These are phyloP conservation scores for Vannuccia rotundouncinata DNA, from an alignment of 2,888 invertebrate genomes.

Conservation along the genomic window DNA sequence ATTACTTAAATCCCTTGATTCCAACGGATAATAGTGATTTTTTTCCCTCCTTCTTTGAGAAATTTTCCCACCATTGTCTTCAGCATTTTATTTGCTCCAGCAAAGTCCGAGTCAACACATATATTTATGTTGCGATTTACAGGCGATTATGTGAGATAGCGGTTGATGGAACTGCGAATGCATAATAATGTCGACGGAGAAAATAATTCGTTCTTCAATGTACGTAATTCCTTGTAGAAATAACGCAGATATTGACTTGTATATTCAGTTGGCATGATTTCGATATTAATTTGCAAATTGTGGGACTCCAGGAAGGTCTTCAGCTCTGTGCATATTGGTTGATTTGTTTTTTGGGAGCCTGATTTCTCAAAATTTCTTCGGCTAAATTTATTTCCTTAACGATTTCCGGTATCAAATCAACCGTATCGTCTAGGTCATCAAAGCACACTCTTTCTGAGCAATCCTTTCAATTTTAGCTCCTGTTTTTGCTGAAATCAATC, in stretches of 20 bases:
- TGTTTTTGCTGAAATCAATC: not conserved
- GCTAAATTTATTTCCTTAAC: not conserved
- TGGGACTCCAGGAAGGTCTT: not conserved
- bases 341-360: no score
- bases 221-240: not conserved
- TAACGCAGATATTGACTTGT: not conserved
- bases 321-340: no score
- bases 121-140: not conserved
- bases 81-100: not conserved
- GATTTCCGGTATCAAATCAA: not conserved
- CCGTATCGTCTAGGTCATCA: not conserved
- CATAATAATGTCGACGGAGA: not conserved
- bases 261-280: not conserved
- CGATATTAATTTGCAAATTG: not conserved
- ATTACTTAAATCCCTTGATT: not conserved
- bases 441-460: not conserved
- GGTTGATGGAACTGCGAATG: not conserved
- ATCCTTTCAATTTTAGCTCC: not conserved
- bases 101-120: not conserved
- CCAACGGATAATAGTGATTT: not conserved
- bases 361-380: not conserved
- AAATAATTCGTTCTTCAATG: constrained; percentile 2
- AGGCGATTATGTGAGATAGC: not conserved
- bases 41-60: not conserved
- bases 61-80: constrained; percentile 6